Evolutionary conservation across 2,888 invertebrate species (phyloP), one percentile per base, ranked within the genome.

Genomic region (Caenorhabditis panamensis): DNA sequence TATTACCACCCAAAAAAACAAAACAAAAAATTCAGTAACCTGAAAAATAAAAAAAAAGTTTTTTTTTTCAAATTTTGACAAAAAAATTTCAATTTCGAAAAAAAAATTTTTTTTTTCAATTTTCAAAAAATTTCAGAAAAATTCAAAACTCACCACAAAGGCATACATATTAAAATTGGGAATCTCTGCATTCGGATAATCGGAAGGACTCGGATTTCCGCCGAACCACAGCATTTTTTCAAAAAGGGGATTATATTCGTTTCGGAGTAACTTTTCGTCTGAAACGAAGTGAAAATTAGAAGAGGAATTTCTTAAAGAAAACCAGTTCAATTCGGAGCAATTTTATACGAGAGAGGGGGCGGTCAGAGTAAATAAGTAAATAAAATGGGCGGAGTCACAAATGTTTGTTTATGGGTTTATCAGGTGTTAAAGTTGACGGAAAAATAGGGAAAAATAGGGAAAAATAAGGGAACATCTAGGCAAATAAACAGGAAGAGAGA

Each of bases 191-290:
- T 72, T 82, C 16, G 82, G 75, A 72, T 84, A 86, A 66, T 86
- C 82, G 37, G 86, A 86, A 18, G 86, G 86, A 41, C 71, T 81
- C 67, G 86, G 76, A 73, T 82, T 83, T 44, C 83, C 83, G 47
- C 86, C 86, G 78, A 86, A 86, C 86, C 82, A 82, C 85, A 80
- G 76, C 51, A 73, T 73, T 16, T 26, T 47, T 28, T 53, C 31
- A 49, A 6, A n/a, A n/a, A n/a, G n/a, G n/a, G 51, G 53, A 49
- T 26, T 56, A 31, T 51, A 18, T 59, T 64, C 58, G 68, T 59
- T 64, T 62, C 63, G 62, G 41, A 58, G 47, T 41, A 58, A 18
- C 49, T 47, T 9, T 63, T 64, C 64, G 51, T 59, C 66, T 59
- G 61, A 66, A 64, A 72, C 47, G 11, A 5, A n/a, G n/a, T n/a